Evolutionary conservation across 2,113 vertebrate genomes (phyloP).

Genomic region (Brienomyrus brachyistius): DNA sequence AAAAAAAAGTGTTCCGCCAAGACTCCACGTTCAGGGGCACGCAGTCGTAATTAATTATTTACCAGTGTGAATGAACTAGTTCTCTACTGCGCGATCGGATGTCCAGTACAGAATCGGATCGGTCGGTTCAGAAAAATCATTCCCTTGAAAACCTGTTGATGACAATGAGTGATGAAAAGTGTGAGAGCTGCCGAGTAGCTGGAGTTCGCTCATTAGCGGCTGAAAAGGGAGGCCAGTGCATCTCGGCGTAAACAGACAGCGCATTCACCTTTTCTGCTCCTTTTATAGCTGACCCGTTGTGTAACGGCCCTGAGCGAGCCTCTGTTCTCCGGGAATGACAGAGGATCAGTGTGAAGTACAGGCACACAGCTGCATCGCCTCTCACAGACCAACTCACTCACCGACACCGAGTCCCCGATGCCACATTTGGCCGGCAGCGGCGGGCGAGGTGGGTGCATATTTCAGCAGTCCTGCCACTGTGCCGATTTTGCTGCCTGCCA

Average conservation of each 20-base stretch:
- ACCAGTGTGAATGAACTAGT: not conserved
- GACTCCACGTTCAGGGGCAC: not conserved
- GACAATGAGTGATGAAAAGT: not conserved
- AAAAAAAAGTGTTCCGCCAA: not conserved
- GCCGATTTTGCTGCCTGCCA: not conserved
- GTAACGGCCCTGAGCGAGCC: not conserved
- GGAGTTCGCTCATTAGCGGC: not conserved
- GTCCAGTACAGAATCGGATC: not conserved
- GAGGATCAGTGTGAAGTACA: not conserved
- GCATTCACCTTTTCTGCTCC: not conserved
- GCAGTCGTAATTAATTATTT: not conserved
- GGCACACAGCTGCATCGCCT: not conserved
- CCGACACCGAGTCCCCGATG: not conserved
- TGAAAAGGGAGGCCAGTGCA: not conserved
- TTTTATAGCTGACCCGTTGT: not conserved
- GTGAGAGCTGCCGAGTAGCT: not conserved
- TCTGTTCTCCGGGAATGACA: not conserved
- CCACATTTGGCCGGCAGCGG: not conserved
- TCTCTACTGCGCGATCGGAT: not conserved
- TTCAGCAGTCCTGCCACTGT: not conserved
- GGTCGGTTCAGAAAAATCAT: not conserved
- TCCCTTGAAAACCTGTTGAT: not conserved
- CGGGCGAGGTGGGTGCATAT: not conserved
- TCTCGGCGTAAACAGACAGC: not conserved
- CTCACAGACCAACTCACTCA: not conserved